phyloP scores from a whole-genome alignment of 2,888 invertebrate species.

The Drosophila mercatorum region DNA sequence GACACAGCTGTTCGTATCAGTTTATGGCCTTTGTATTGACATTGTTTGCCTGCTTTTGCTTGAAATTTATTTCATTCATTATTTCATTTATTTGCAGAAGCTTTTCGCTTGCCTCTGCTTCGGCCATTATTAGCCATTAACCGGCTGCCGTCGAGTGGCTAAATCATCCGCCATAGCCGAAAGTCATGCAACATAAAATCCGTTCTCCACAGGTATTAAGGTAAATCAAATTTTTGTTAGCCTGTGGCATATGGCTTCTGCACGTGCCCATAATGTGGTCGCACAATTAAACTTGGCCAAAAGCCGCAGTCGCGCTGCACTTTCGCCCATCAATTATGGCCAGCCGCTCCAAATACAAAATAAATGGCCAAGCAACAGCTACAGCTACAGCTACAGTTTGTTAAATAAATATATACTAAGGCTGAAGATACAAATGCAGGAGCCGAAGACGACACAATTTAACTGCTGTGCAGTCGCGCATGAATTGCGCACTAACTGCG shows the following conservation, averaged over 20 bases:
- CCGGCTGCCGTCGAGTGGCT: constrained; percentile 15
- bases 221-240: constrained; percentile 33
- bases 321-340: constrained; percentile 36
- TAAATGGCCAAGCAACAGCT: constrained; percentile 49
- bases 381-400: constrained; percentile 20
- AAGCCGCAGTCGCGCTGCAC: constrained; percentile 27
- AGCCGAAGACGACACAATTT: constrained; percentile 55
- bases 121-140: constrained; percentile 22
- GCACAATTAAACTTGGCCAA: constrained; percentile 63
- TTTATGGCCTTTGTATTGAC: constrained; percentile 3
- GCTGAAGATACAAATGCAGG: constrained; percentile 16
- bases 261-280: constrained; percentile 58
- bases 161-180: constrained; percentile 6
- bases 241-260: constrained; percentile 20
- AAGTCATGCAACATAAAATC: constrained; percentile 49
- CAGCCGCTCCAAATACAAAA: constrained; percentile 39
- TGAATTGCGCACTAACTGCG: constrained; percentile 51
- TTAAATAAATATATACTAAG: neutral
- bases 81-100: constrained; percentile 17
- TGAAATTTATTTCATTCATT: constrained; percentile 2
- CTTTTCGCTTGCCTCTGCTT: constrained; percentile 1
- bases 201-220: constrained; percentile 29
- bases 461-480: constrained; percentile 77
- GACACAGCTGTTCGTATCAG: neutral
- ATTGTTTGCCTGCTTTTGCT: constrained; percentile 1